Base-by-base conservation (phyloP, 2,888 invertebrate species). In the Therioaphis trifolii region DNA sequence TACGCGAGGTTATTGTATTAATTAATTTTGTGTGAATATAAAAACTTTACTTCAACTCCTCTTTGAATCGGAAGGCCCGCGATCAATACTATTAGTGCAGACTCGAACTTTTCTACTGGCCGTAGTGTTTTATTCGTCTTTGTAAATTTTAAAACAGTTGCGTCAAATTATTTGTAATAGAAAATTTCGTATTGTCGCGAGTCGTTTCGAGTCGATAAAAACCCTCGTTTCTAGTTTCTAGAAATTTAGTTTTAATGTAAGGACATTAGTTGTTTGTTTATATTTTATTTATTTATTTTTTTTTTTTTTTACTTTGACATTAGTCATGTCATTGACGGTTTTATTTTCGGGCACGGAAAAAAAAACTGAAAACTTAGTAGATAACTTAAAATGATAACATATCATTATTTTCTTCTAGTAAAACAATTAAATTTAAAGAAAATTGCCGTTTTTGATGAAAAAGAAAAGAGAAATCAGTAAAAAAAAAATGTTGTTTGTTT, bases 401-500 rank as follows among this genome's bases (percentile, higher is more conserved):
- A 40, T 49, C 46, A n/a, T n/a, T n/a, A 46, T 15, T 63, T 63
- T n/a, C 29, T n/a, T n/a, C 21, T 29, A 49, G 12, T 49, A 21
- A 77, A 66, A 21, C 4, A 63, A 77, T 66, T 77, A n/a, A 29
- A 29, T 35, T 14, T 77, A 77, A 66, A 4, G 15, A 66, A 63
- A 77, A 66, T 66, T 49, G 2, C 2, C 2, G 29, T 66, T 63
- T 63, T 15, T 15, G 46, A 29, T 24, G 29, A 61, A n/a, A 11
- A 43, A 43, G 43, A 75, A 43, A 75, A 76, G 61, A 61, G 75
- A 61, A 76, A 76, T 76, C 75, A 55, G n/a, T 24, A 7, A 40
- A n/a, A 74, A 35, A 74, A 61, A 74, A 43, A 43, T 40, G 24
- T 58, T 27, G 18, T 61, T 46, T 61, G 43, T 27, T 18, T 61